Percentiles rank a stretch among this genome's conserved stretches.
phyloP scores from a whole-genome alignment of 2,113 vertebrate genomes.

The Heterotis niloticus region DNA sequence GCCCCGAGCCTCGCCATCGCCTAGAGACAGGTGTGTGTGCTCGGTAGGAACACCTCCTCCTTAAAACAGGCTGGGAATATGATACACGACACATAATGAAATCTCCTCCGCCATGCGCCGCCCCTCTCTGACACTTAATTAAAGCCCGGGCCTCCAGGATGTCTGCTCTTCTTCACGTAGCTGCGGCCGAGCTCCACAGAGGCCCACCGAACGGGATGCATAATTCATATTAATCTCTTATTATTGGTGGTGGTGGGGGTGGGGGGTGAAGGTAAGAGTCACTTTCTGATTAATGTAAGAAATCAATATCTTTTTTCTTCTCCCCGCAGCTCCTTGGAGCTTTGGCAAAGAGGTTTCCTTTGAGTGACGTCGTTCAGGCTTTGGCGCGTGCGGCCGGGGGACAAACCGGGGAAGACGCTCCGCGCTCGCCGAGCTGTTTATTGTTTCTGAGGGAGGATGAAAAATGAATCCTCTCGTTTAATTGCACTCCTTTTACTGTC shows the following conservation, averaged over 20 bases:
- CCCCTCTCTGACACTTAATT: slow-evolving; percentile 42
- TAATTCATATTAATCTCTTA: slow-evolving; percentile 25
- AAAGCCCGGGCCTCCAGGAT: slow-evolving; percentile 24
- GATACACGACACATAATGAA: slow-evolving; percentile 37
- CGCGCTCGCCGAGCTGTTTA: neutral
- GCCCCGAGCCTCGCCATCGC: slow-evolving; percentile 1
- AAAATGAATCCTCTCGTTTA: slow-evolving; percentile 5
- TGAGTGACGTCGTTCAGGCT: neutral
- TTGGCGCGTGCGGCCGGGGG: neutral
- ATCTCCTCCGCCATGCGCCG: slow-evolving; percentile 11
- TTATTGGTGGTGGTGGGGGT: slow-evolving; percentile 14
- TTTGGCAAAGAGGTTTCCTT: slow-evolving; percentile 3
- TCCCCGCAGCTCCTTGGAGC: slow-evolving; percentile 4
- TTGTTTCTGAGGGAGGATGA: no score
- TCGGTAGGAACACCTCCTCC: neutral
- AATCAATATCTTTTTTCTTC: slow-evolving; percentile 31
- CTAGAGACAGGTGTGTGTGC: slow-evolving; percentile 33
- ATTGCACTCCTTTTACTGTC: neutral
- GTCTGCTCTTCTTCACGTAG: slow-evolving; percentile 24
- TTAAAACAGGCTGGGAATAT: slow-evolving; percentile 34
- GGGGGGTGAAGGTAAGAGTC: neutral
- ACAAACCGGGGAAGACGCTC: neutral
- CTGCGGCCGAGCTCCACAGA: neutral
- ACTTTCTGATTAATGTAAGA: slow-evolving; percentile 27
- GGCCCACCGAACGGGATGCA: slow-evolving; percentile 23